phyloP scores from a whole-genome alignment of 1,140 invertebrate species.

The Leucophenga varia region DNA sequence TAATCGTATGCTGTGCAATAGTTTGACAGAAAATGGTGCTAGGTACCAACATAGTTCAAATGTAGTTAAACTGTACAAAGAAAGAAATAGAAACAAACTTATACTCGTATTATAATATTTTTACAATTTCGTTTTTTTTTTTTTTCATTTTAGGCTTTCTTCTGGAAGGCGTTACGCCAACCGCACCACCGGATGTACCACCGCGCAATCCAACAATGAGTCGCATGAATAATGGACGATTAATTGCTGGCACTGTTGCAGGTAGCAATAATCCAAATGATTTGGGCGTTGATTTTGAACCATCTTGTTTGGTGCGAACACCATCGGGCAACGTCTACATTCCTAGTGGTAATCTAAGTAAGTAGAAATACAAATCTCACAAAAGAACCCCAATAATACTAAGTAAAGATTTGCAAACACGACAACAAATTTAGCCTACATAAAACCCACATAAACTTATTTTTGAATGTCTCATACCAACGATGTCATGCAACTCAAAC shows the following conservation, averaged over 20 bases:
- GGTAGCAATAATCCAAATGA: constrained; percentile 68
- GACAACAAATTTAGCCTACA: background rate
- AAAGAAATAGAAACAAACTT: no score
- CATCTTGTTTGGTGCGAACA: constrained; percentile 86
- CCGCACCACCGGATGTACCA: constrained; percentile 81
- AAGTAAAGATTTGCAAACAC: no score
- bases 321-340: constrained; percentile 91
- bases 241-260: constrained; percentile 64
- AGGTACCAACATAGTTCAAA: no score
- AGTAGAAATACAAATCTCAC: no score
- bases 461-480: no score
- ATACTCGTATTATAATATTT: background rate
- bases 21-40: constrained; percentile 8
- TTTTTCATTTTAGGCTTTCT: constrained; percentile 74
- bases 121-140: constrained; percentile 15
- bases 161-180: constrained; percentile 74
- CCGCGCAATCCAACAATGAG: constrained; percentile 85
- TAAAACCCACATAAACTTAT: no score
- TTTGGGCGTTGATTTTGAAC: constrained; percentile 79
- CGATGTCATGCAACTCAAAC: no score
- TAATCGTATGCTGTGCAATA: no score
- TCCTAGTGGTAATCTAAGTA: constrained; percentile 74
- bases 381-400: no score
- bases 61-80: no score
- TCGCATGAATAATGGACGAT: constrained; percentile 77